These are phyloP conservation scores for Heliconius hortense DNA, from an alignment of 2,888 invertebrate species.

Conservation along the genomic window DNA sequence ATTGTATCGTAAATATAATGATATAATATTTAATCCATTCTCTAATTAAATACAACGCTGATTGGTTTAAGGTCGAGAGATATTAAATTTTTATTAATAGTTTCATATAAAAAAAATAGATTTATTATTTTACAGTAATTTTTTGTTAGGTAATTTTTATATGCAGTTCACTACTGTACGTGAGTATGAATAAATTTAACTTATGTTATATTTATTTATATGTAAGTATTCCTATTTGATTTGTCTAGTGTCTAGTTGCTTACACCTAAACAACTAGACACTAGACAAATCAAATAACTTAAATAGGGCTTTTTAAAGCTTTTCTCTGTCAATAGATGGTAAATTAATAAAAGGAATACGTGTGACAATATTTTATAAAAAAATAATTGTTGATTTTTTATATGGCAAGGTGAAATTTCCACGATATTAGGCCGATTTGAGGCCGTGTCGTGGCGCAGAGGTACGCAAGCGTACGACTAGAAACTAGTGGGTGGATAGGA, in stretches of 20 bases:
- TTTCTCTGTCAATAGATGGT: too few species aligned
- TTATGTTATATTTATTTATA: not conserved
- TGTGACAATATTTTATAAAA: too few species aligned
- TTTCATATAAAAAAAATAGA: not conserved
- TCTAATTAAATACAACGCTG: conserved; percentile 39
- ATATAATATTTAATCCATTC: conserved; percentile 38
- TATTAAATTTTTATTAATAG: conserved; percentile 12
- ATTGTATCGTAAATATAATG: conserved; percentile 29
- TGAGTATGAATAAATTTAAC: not conserved
- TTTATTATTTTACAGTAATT: not conserved
- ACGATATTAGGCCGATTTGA: too few species aligned
- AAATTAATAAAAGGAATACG: too few species aligned
- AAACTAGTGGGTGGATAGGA: too few species aligned
- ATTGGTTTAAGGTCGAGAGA: conserved; percentile 41
- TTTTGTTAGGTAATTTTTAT: not conserved
- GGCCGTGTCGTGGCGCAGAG: not conserved
- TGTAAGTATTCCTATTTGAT: not conserved
- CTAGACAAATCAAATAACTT: too few species aligned
- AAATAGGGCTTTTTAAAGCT: too few species aligned
- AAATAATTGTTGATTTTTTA: too few species aligned
- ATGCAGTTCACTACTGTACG: not conserved
- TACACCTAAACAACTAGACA: too few species aligned
- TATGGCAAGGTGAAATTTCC: too few species aligned
- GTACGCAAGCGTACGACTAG: too few species aligned
- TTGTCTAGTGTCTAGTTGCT: too few species aligned